Percentiles rank a stretch among this genome's conserved stretches.
These are phyloP conservation scores for Epistrophe grossulariae DNA, from an alignment of 2,888 invertebrate genomes.

Conservation along the genomic window DNA sequence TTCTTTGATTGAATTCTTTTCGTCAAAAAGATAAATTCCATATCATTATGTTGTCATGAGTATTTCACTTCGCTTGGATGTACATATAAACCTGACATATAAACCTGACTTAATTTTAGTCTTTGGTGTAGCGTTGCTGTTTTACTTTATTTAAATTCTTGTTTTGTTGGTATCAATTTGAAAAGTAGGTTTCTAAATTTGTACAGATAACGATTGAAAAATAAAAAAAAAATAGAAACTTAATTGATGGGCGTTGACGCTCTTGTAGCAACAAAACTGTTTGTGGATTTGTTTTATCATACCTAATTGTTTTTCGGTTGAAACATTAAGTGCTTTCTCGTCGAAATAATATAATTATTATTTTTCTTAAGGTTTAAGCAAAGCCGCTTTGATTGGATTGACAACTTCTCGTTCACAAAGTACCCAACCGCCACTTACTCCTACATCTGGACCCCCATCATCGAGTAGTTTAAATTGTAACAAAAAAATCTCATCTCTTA, in stretches of 20 bases:
- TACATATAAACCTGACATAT: neutral
- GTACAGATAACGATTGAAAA: neutral
- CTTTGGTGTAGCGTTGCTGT: neutral
- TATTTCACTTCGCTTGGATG: neutral
- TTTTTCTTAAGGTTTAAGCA: constrained; percentile 88
- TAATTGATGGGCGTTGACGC: constrained; percentile 14
- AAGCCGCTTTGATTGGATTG: constrained; percentile 91
- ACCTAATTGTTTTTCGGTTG: constrained; percentile 21
- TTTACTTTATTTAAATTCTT: neutral
- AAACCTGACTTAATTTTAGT: neutral
- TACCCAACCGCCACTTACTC: constrained; percentile 87
- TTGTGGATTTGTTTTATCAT: constrained; percentile 31
- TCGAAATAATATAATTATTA: constrained; percentile 26
- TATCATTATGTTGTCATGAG: neutral
- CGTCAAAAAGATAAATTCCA: too few relatives aligned
- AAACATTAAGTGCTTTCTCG: constrained; percentile 41
- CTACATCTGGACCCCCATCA: constrained; percentile 89
- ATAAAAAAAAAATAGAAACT: neutral
- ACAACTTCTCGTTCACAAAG: constrained; percentile 90
- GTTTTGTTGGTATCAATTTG: neutral
- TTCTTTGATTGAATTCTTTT: too few relatives aligned
- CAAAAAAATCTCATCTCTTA: constrained; percentile 56
- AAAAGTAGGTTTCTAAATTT: neutral
- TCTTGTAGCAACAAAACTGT: neutral
- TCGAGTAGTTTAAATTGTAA: constrained; percentile 88